A percentile compares a stretch with the other conserved stretches of the same genome.
These are phyloP conservation scores for Tachina lurida DNA, from an alignment of 2,888 invertebrate genomes.

Conservation along the genomic window DNA sequence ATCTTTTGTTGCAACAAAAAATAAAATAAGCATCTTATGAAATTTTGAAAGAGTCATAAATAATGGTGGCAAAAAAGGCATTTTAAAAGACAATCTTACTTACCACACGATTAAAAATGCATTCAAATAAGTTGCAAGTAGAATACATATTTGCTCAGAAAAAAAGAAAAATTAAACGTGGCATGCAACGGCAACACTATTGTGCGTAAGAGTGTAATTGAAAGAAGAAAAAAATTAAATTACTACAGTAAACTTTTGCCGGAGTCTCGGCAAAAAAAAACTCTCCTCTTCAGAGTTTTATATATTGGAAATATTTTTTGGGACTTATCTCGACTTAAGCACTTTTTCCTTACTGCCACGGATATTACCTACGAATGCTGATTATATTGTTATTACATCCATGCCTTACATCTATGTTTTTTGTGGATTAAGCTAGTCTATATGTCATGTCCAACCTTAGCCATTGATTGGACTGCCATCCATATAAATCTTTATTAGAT, in stretches of 20 bases:
- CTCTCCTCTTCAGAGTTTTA: background rate
- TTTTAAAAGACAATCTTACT: slow-evolving; percentile 63
- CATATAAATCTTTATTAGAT: too few species aligned
- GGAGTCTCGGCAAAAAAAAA: too few species aligned
- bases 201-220: slow-evolving; percentile 41
- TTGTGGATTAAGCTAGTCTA: too few species aligned
- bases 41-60: slow-evolving; percentile 68
- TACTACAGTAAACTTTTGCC: background rate
- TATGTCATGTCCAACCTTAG: too few species aligned
- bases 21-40: slow-evolving; percentile 54
- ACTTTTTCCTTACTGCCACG: too few species aligned
- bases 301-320: background rate
- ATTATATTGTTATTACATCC: too few species aligned
- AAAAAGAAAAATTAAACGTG: slow-evolving; percentile 2
- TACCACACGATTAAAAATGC: slow-evolving; percentile 70
- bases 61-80: slow-evolving; percentile 64
- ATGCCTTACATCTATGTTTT: too few species aligned
- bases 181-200: background rate
- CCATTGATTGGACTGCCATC: too few species aligned
- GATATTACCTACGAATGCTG: too few species aligned
- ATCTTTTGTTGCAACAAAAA: slow-evolving; percentile 48
- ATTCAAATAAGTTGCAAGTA: slow-evolving; percentile 50
- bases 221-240: background rate
- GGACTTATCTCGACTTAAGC: background rate
- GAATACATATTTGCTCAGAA: background rate